A percentile compares a stretch with the other conserved stretches of the same genome.
Conservation (phyloP, 2,888 invertebrate genomes). For the Caradrina clavipalpis region DNA sequence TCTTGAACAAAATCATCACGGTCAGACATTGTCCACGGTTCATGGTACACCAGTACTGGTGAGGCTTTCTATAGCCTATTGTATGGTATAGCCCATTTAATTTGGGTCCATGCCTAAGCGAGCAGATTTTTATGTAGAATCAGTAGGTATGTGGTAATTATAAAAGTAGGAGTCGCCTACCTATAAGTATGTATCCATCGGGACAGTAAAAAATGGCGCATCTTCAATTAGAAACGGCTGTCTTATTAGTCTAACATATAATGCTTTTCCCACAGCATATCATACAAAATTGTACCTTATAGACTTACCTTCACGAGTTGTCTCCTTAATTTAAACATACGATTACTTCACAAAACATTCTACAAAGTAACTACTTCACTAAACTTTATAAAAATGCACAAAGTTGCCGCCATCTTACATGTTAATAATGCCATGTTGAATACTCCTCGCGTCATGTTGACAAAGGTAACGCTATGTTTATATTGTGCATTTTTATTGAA, state of each 20-base stretch:
- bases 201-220: not conserved
- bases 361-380: slow-evolving; percentile 1
- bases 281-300: not conserved
- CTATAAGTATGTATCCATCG: not conserved
- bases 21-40: slow-evolving; percentile 67
- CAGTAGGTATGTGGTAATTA: not conserved
- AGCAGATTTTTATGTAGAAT: slow-evolving; percentile 10
- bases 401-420: not conserved
- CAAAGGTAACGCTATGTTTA: too few relatives aligned
- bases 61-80: slow-evolving; percentile 15
- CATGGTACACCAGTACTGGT: slow-evolving; percentile 47
- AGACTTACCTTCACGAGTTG: slow-evolving; percentile 30
- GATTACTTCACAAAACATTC: slow-evolving; percentile 1
- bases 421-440: not conserved
- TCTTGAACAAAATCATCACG: slow-evolving; percentile 89
- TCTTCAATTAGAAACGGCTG: not conserved
- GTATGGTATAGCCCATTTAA: slow-evolving; percentile 9
- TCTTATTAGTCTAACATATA: too few relatives aligned
- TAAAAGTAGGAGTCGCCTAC: not conserved
- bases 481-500: slow-evolving; percentile 12
- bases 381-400: slow-evolving; percentile 8
- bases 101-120: not conserved
- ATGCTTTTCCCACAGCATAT: not conserved
- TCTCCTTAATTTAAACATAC: not conserved
- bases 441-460: too few relatives aligned